Base-by-base conservation (phyloP, 2,113 vertebrate species). In the Megaceryle torquata region DNA sequence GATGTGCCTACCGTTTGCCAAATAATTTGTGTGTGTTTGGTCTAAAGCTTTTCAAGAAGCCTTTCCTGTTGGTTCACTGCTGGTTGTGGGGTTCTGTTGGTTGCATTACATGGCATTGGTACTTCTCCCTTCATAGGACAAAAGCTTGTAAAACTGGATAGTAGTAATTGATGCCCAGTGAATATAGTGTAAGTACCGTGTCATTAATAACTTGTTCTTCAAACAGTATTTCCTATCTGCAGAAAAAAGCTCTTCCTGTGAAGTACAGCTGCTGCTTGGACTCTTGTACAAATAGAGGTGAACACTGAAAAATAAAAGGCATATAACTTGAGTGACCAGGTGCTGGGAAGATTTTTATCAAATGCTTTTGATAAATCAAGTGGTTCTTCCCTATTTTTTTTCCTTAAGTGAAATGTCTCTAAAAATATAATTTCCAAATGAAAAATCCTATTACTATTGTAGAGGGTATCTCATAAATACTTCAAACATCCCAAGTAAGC, bases 381-480 rank as follows among this genome's bases (percentile, higher is more conserved):
- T 57, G 28, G 16, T 86, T 82, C 57, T 70, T 85, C 7, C 35
- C 31, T 37, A n/a, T 75, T 69, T 75, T 51, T 44, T 75, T 70
- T 72, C 48, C 24, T 6, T 2, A 79, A 77, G n/a, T 46, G 53
- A 48, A 57, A 51, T 44, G 8, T 21, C 60, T 92, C 54, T 86
- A 86, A 54, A 94, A 88, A 54, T 59, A 51, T 31, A 72, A 35
- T 61, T 35, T 89, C 39, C 59, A 83, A 77, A 81, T 71, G 69
- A 63, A 16, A 91, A 64, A 10, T 84, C 11, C 46, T 64, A 6
- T 68, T 89, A 82, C 59, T 88, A 31, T 77, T 87, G 39, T 86
- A 91, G 67, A 89, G 54, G 19, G 2, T 65, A 54, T 48, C 33
- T 82, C 84, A 81, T 91, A 94, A 93, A 91, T 95, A 89, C 59